Evolutionary conservation across 2,888 invertebrate species (phyloP), one percentile per base, ranked within the genome.

Genomic region (Zhengitettix transpicula): DNA sequence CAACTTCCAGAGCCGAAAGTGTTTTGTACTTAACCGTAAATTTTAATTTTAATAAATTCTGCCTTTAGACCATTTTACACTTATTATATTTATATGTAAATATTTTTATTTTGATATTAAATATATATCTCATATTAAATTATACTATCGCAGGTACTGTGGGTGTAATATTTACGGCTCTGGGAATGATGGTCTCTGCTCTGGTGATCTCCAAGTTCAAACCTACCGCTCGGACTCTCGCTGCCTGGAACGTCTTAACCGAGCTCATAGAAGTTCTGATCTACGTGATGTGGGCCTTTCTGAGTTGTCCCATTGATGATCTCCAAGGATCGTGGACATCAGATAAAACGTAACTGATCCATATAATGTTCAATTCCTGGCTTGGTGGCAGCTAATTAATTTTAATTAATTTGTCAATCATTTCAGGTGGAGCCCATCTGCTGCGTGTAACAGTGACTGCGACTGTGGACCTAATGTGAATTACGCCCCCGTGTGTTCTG

Each of bases 401-500:
- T 28, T 2, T 28, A 28, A 28, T 28, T 2, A n/a, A n/a, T n/a
- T 28, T 2, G 28, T 28, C 3, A 28, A 2, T 28, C 28, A 28
- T 28, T 28, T 28, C 58, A 67, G 69, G 9, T 68, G 70, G 65
- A 64, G 67, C 41, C 60, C 69, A 62, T 67, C 64, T 10, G 63
- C 63, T 9, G 60, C 62, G 5, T 75, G 75, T 64, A 74, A 73
- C 62, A 57, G 58, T 3, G 65, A 65, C 42, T 75, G 75, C 64
- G 66, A 65, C 9, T 74, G 75, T 52, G 64, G 61, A 2, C 56
- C 64, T 9, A 62, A 62, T 14, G 60, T 67, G 57, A 67, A 58
- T 11, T 75, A 72, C 64, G 70, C 71, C 41, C 75, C 75, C 0
- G 70, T 77, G 1, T 75, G 75, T 64, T 69, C 69, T 15, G 64